Percentiles rank a stretch among this genome's conserved stretches.
Conservation (phyloP, 2,888 invertebrate genomes). For the Palloptera scutellata region DNA sequence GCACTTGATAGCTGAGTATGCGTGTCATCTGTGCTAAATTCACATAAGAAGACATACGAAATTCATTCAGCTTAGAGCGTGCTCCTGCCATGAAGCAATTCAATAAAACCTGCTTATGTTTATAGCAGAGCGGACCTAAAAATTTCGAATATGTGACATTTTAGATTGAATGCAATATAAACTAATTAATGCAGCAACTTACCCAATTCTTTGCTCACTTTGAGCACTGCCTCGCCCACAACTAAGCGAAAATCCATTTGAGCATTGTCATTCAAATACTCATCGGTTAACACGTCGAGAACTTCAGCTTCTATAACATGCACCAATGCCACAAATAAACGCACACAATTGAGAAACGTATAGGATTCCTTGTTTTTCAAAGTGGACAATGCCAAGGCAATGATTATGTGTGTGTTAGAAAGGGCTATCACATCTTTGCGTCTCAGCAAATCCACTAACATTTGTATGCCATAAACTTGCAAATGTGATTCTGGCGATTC, state of each 20-base stretch:
- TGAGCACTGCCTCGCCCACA: constrained; percentile 61
- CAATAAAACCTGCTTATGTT: constrained; percentile 56
- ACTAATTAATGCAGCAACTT: constrained; percentile 25
- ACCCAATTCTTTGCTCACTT: constrained; percentile 58
- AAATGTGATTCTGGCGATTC: constrained; percentile 55
- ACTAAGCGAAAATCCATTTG: constrained; percentile 58
- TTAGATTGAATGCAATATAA: neutral
- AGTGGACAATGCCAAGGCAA: constrained; percentile 56
- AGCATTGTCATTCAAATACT: constrained; percentile 55
- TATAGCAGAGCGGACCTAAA: constrained; percentile 57
- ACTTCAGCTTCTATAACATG: constrained; percentile 58
- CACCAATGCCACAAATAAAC: constrained; percentile 55
- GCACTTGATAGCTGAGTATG: constrained; percentile 59
- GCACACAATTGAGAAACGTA: constrained; percentile 61
- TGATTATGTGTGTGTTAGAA: constrained; percentile 54
- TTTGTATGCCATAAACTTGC: constrained; percentile 61
- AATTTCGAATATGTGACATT: constrained; percentile 5
- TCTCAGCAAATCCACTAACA: constrained; percentile 54
- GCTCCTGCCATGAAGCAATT: constrained; percentile 60
- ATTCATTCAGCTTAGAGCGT: constrained; percentile 54
- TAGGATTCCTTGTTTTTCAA: constrained; percentile 61
- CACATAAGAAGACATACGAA: constrained; percentile 60
- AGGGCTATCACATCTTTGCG: constrained; percentile 50
- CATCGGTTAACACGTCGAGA: constrained; percentile 57
- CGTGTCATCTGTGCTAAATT: constrained; percentile 60